Base-by-base conservation (phyloP, 2,113 vertebrate species). In the Asarcornis scutulata region DNA sequence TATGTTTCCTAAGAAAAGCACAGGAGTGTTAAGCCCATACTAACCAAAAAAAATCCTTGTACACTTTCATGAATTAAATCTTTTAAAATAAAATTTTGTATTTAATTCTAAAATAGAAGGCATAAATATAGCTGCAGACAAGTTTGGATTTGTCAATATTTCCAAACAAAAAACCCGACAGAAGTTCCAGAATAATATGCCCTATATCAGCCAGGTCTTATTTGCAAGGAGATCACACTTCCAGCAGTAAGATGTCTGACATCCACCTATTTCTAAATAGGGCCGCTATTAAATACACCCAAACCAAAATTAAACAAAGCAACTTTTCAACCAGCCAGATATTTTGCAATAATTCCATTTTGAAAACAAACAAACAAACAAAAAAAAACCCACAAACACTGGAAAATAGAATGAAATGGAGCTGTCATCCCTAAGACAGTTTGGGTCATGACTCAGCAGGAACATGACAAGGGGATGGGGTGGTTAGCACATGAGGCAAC, bases 311-410 rank as follows among this genome's bases (percentile, higher is more conserved):
- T 9, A 4, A 78, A 91, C 85, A 95, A 69, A 88, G 92, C 82
- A 76, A 93, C 88, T 91, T 40, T 89, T 79, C 84, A 95, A 22
- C 34, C 82, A 31, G 46, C n/a, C 8, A 26, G 68, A 55, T 58
- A 6, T 89, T 96, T 87, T 76, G 89, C 68, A 94, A 89, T 2
- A 59, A 44, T 42, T 50, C 42, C 27, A 38, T 53, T 83, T n/a
- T 15, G 29, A 31, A 29, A 52, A 56, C 16, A 13, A 10, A 7
- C 34, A 42, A 6, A 12, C 7, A 23, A 67, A 17, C 3, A 7
- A 16, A 16, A 5, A 50, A 50, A 50, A 42, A n/a, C n/a, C n/a
- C n/a, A n/a, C n/a, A n/a, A 17, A 42, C 6, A 36, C 34, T 34
- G 52, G n/a, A 40, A 75, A 56, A 3, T 2, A 25, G 23, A 42